Evolutionary conservation across 2,797 vertebrate genomes (phyloP).

Genomic region (Eulemur coronatus): DNA sequence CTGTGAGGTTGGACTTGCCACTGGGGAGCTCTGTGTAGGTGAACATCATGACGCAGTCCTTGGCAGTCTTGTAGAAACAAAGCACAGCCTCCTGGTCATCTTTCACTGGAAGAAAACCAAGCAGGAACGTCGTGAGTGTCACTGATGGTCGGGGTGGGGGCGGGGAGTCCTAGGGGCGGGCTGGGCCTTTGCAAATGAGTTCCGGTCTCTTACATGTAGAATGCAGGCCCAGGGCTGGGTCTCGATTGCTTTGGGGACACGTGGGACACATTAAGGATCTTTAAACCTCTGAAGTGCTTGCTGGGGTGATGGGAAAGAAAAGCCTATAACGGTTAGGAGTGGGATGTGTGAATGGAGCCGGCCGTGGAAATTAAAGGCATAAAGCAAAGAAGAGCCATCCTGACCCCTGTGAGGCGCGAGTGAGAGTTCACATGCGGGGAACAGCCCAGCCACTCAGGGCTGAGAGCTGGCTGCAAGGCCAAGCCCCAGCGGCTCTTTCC

Average conservation of each 20-base stretch:
- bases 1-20: constrained; percentile 92
- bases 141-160: fast-evolving
- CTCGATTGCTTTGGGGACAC: constrained; percentile 14
- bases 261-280: constrained; percentile 85
- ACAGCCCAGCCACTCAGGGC: neutral
- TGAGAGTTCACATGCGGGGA: neutral
- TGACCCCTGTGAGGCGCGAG: fast-evolving
- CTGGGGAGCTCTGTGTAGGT: constrained; percentile 94
- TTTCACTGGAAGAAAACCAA: constrained; percentile 84
- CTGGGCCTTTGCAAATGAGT: neutral
- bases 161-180: neutral
- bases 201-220: neutral
- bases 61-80: constrained; percentile 94
- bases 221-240: neutral
- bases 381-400: neutral
- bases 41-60: constrained; percentile 98
- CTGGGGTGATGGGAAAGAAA: constrained; percentile 35
- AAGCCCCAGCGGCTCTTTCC: neutral
- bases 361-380: neutral
- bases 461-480: neutral
- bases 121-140: neutral
- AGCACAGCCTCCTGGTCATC: constrained; percentile 90
- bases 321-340: constrained; percentile 15
- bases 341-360: neutral
- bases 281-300: constrained; percentile 65